Evolutionary conservation across 2,113 vertebrate species (phyloP), one percentile per base, ranked within the genome.

Genomic region (Piprites chloris): DNA sequence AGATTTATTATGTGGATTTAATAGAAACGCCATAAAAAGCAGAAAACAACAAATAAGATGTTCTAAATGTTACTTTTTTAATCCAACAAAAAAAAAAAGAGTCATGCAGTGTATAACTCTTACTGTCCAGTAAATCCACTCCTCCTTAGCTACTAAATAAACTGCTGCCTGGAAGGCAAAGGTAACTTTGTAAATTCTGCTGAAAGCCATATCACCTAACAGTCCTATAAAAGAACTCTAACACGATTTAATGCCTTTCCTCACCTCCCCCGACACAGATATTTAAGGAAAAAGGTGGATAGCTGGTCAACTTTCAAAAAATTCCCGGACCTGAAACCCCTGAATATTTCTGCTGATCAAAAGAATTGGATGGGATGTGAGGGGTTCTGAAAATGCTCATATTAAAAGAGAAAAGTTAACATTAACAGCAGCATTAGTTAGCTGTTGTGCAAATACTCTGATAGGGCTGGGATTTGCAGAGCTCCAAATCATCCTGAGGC

Each of bases 391-490:
- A 85, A 85, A n/a, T 12, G 9, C 24, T 84, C 19, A 13, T 28
- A 26, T 52, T 41, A 33, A 58, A 87, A 85, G 41, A 68, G 9
- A 67, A n/a, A 87, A 75, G 58, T 55, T 44, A 63, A 69, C 16
- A 41, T 66, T 79, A 89, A 44, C 26, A 82, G 58, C 22, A 87
- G 39, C 52, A 67, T 69, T 62, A 74, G 82, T 53, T 55, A 74
- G 47, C 63, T 89, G 35, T 63, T 87, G 90, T 83, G 67, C 63
- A 96, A 90, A 91, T 26, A 74, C 3, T 41, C n/a, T 22, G 41
- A 81, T 73, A 76, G 77, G 46, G 28, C 30, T 82, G 85, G 85
- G 63, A 90, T 92, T 73, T 83, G 62, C 49, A 73, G 79, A 92
- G 69, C 50, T 73, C 37, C 49, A 46, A 28, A 83, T 42, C 27